Evolutionary conservation across 2,113 vertebrate genomes (phyloP), one percentile per base, ranked within the genome.

Genomic region (Verasper variegatus): DNA sequence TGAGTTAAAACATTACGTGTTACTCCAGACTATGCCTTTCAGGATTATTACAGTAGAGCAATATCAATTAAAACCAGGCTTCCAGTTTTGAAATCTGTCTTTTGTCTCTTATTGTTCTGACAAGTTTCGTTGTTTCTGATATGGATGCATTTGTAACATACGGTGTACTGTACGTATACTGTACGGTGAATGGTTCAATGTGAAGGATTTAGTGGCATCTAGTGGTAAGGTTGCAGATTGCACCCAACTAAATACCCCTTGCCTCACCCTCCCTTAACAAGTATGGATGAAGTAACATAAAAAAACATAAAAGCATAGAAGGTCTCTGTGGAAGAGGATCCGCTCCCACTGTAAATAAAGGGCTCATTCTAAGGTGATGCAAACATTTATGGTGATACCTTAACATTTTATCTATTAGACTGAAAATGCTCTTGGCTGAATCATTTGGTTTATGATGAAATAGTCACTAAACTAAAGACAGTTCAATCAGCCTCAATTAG

Each of bases 21-120:
- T 98, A 98, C 96, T 98, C 96, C 97, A 97, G 89, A 98, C 98
- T 98, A 98, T 97, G 97, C 97, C 97, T 99, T 99, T 98, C 97
- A 98, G 97, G 97, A 97, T 97, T 96, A 97, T 97, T 96, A 98
- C 94, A 96, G 97, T 99, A 99, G 97, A 99, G 97, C 97, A 99
- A 99, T 99, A 99, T 99, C 97, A 97, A 93, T 93, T 92, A 93
- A 93, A 99, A 99, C 89, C 96, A 98, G 96, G 97, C 98, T 99
- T 99, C 96, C 97, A 98, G 96, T 99, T 99, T 99, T 97, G 95
- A 97, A 93, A 92, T 94, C 91, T 92, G 93, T 92, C 92, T 94
- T 93, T 81, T 94, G 94, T 93, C 90, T 94, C 92, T 94, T 90
- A 93, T 92, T 68, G 84, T 86, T 54, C 60, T 31, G 42, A 40